phyloP scores from a whole-genome alignment of 2,888 invertebrate genomes.

The Drosophila acutilabella region DNA sequence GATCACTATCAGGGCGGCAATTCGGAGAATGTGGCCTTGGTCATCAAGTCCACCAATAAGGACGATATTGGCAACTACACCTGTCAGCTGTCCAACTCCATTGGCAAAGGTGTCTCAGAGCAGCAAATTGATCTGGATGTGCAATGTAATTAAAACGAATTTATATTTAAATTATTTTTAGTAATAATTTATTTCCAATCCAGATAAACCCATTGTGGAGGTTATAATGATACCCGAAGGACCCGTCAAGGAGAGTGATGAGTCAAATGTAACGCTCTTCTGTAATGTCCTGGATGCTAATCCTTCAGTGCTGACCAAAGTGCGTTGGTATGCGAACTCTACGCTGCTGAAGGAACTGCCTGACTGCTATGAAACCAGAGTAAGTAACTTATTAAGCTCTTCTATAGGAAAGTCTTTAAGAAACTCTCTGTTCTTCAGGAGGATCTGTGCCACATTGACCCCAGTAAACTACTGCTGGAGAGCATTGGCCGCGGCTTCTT shows the following conservation, averaged over 20 bases:
- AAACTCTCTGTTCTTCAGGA: constrained; percentile 73
- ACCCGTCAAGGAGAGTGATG: constrained; percentile 92
- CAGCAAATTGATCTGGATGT: constrained; percentile 91
- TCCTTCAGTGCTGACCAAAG: constrained; percentile 90
- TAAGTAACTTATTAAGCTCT: constrained; percentile 46
- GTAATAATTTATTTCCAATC: no score
- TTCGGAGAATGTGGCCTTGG: constrained; percentile 90
- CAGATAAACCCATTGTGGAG: constrained; percentile 91
- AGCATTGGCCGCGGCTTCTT: constrained; percentile 95
- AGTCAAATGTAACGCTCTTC: constrained; percentile 91
- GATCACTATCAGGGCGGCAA: constrained; percentile 92
- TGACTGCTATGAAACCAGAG: constrained; percentile 87
- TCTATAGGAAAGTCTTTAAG: not conserved
- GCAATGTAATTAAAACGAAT: constrained; percentile 87
- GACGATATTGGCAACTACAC: constrained; percentile 94
- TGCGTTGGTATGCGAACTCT: constrained; percentile 94
- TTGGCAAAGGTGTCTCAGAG: constrained; percentile 91
- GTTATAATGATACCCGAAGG: constrained; percentile 91
- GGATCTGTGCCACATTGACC: constrained; percentile 93
- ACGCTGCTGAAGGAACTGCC: constrained; percentile 93
- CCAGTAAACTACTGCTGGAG: constrained; percentile 93
- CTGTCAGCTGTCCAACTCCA: constrained; percentile 92
- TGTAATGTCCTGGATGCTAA: constrained; percentile 93
- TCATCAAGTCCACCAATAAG: constrained; percentile 91
- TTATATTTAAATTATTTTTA: no score